Conservation (phyloP, 1,140 invertebrate genomes). For the Diplogasteroides magnus region DNA sequence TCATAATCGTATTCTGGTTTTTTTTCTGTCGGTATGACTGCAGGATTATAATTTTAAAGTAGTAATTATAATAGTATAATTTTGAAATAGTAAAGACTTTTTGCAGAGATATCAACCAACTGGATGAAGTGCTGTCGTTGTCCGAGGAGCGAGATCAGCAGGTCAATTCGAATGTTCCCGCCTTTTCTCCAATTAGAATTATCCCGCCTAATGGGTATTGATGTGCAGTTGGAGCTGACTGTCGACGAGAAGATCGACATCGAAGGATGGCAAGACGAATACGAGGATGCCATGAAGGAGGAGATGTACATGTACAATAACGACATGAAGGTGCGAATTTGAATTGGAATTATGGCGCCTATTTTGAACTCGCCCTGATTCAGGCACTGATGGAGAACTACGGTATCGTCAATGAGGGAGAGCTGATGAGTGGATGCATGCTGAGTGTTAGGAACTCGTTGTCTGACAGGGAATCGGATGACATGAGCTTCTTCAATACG, state of each 20-base stretch:
- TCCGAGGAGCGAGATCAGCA: conserved; percentile 6
- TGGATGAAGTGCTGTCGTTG: neutral
- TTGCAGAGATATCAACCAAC: neutral
- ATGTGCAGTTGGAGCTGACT: neutral
- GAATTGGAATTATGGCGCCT: too few relatives aligned
- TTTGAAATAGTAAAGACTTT: conserved; percentile 4
- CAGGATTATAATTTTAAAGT: neutral
- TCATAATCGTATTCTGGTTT: too few relatives aligned
- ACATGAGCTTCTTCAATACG: conserved; percentile 35
- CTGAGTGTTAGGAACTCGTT: conserved; percentile 22
- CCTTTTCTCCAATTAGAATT: neutral
- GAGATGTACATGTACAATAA: neutral
- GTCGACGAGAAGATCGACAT: neutral
- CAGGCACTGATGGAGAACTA: conserved; percentile 37
- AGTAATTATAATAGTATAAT: neutral
- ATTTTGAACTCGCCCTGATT: too few relatives aligned
- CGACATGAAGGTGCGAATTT: neutral
- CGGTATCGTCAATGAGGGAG: conserved; percentile 40
- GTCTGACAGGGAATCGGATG: conserved; percentile 36
- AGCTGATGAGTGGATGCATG: conserved; percentile 40
- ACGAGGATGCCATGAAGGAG: neutral
- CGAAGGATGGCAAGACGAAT: neutral
- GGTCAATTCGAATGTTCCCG: neutral
- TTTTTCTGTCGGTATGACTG: too few relatives aligned
- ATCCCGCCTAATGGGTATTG: conserved; percentile 9